Evolutionary conservation across 2,113 vertebrate genomes (phyloP).

Genomic region (Thryonomys swinderianus): DNA sequence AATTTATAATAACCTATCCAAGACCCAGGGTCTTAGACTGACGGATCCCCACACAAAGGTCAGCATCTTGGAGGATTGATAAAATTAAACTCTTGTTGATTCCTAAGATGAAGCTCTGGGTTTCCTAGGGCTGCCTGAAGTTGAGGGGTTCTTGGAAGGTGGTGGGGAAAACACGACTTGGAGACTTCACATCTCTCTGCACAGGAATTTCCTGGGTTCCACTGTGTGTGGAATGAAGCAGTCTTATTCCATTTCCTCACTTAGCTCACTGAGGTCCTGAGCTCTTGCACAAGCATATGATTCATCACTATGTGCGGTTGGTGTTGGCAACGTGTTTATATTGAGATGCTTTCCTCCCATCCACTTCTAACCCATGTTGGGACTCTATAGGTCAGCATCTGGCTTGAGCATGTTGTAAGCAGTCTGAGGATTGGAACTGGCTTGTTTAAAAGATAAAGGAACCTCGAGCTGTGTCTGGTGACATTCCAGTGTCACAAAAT

Average conservation of each 20-base stretch:
- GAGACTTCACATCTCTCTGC: slow-evolving; percentile 25
- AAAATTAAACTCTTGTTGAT: slow-evolving; percentile 75
- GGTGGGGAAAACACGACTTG: not conserved
- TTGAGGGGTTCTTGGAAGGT: not conserved
- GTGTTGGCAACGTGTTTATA: not conserved
- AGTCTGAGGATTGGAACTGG: not conserved
- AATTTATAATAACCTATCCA: slow-evolving; percentile 74
- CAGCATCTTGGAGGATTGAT: slow-evolving; percentile 64
- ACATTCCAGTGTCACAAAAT: slow-evolving; percentile 53
- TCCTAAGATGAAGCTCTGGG: slow-evolving; percentile 60
- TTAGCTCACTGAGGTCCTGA: not conserved
- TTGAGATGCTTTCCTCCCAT: not conserved
- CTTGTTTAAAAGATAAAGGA: slow-evolving; percentile 57
- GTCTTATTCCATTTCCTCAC: slow-evolving; percentile 3
- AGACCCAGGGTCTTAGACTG: slow-evolving; percentile 58
- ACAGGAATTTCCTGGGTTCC: not conserved
- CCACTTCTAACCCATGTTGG: not conserved
- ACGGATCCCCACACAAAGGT: slow-evolving; percentile 66
- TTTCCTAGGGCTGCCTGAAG: not conserved
- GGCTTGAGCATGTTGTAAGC: not conserved
- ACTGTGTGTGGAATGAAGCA: slow-evolving; percentile 14
- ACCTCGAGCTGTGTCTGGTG: not conserved
- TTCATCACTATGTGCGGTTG: not conserved
- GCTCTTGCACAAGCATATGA: not conserved
- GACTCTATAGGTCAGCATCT: slow-evolving; percentile 51